These are phyloP conservation scores for Rhincodon typus DNA, from an alignment of 2,797 vertebrate species.

Conservation along the genomic window DNA sequence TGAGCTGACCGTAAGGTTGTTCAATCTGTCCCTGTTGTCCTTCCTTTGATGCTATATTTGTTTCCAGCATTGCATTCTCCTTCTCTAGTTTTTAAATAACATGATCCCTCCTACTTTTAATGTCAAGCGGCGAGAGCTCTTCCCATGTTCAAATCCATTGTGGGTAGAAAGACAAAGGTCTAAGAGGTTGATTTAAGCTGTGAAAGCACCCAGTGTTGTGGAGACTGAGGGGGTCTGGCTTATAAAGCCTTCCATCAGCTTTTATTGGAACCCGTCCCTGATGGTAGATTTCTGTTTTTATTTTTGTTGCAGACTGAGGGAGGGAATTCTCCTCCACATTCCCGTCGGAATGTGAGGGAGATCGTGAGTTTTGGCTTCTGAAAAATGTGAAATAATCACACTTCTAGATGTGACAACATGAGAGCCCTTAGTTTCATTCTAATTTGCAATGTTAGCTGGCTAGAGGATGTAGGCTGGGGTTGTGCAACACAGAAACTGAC, in stretches of 20 bases:
- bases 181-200: background rate
- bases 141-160: background rate
- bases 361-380: too few species aligned
- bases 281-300: background rate
- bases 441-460: too few species aligned
- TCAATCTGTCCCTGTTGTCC: background rate
- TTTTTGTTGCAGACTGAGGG: background rate
- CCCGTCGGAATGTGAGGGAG: background rate
- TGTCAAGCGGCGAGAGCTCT: background rate
- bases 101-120: background rate
- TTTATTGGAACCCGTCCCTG: too few species aligned
- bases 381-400: too few species aligned
- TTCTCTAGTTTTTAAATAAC: background rate
- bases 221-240: background rate
- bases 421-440: too few species aligned
- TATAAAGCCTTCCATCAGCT: too few species aligned
- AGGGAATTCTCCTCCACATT: background rate
- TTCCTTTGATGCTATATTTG: background rate
- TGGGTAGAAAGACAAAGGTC: too few species aligned
- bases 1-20: conserved; percentile 30
- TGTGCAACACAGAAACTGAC: too few species aligned
- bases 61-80: background rate
- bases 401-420: too few species aligned
- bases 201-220: background rate
- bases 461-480: too few species aligned